Base-by-base conservation (phyloP, 2,888 invertebrate genomes). In the Chelonus formosanus region DNA sequence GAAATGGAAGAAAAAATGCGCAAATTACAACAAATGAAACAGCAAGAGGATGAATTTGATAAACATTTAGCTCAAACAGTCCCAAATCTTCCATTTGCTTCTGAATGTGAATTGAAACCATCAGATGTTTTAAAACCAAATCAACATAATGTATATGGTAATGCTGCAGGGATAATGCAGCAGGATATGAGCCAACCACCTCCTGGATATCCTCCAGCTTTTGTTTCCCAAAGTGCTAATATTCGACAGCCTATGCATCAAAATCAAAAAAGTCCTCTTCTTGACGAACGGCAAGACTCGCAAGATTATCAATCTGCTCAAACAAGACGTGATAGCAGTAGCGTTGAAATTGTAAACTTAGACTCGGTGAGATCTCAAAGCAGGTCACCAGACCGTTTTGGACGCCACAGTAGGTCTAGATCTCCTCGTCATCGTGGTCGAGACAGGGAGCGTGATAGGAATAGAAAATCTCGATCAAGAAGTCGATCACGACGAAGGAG, bases 31-130 rank as follows among this genome's bases (percentile, higher is more conserved):
- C 90, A 90, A 79, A 88, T 91, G 87, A 89, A 90, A 70, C 88
- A 90, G 73, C 91, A 91, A 73, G 92, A 92, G 74, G 91, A 91
- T 56, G 91, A 91, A 73, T 91, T 92, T 77, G 91, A 92, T 77
- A 91, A 91, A 76, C 91, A 91, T 82, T 83, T 92, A 66, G 91
- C 91, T 72, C 91, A 90, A 84, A 91, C 91, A 48, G 88, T 91
- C 70, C 90, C 91, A 88, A 88, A 88, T 77, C 82, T 90, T 71
- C 90, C 90, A 57, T 90, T 90, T 82, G 90, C 90, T 40, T 84
- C 89, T 44, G 89, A 90, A 80, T 89, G 89, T 77, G 90, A 90
- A 72, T 85, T 90, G 73, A 88, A 89, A 79, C 86, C 87, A 53
- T 80, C 82, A 50, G 84, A 84, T 61, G 74, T 83, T 54, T 66